Evolutionary conservation across 2,113 vertebrate species (phyloP).

Genomic region (Forbesichthys agassizii): DNA sequence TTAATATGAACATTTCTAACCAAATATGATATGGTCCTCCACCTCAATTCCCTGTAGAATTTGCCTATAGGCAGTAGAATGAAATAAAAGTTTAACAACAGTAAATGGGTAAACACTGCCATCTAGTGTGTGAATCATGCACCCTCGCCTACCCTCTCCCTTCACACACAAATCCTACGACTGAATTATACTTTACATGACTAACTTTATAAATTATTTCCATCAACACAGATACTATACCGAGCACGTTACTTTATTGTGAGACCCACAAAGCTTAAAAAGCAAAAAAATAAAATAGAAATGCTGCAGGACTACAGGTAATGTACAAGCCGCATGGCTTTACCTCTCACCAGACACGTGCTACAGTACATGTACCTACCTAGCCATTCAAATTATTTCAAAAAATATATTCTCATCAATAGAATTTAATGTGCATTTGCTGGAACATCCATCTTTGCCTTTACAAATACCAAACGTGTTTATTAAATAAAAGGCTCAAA

Average conservation of each 20-base stretch:
- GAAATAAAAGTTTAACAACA: neutral
- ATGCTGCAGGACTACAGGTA: neutral
- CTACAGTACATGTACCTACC: slow-evolving; percentile 21
- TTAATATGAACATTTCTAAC: neutral
- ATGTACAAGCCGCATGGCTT: too few species aligned
- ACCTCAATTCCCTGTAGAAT: neutral
- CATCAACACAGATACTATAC: neutral
- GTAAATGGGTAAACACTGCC: slow-evolving; percentile 42
- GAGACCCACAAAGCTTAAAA: slow-evolving; percentile 34
- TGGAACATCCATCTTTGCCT: neutral
- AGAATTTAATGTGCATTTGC: slow-evolving; percentile 2
- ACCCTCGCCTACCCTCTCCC: neutral
- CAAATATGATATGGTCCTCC: neutral
- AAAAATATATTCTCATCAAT: slow-evolving; percentile 44
- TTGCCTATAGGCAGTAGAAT: neutral
- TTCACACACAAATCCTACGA: neutral
- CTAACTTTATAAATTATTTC: neutral
- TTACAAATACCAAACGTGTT: neutral
- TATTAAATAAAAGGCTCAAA: neutral
- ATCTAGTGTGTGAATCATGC: slow-evolving; percentile 33
- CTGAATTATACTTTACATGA: too few species aligned
- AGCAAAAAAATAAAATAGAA: neutral
- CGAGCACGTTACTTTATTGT: slow-evolving; percentile 38
- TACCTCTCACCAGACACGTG: too few species aligned
- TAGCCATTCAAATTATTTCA: slow-evolving; percentile 13